These are phyloP conservation scores for Gastracanthus pulcherrimus DNA, from an alignment of 2,888 invertebrate genomes.

Conservation along the genomic window DNA sequence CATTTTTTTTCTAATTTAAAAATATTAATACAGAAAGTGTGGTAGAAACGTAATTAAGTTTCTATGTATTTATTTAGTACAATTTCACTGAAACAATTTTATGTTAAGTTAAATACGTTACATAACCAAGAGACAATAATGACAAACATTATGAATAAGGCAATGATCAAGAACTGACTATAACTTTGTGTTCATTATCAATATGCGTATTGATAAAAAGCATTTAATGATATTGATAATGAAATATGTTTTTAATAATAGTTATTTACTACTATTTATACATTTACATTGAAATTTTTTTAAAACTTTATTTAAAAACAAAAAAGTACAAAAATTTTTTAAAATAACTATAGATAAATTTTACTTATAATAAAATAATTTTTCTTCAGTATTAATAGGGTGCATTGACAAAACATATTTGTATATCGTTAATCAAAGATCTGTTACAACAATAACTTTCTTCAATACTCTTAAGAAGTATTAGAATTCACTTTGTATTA, in stretches of 20 bases:
- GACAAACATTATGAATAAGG: constrained; percentile 24
- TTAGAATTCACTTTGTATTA: constrained; percentile 16
- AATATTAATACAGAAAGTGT: constrained; percentile 13
- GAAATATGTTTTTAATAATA: constrained; percentile 46
- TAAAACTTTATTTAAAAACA: neutral
- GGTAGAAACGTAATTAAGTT: constrained; percentile 10
- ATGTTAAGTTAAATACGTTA: constrained; percentile 15
- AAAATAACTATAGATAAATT: constrained; percentile 16
- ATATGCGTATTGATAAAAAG: constrained; percentile 56
- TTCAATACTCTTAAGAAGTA: constrained; percentile 22
- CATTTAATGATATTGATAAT: constrained; percentile 54
- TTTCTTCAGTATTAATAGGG: constrained; percentile 50
- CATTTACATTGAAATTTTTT: neutral
- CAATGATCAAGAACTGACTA: constrained; percentile 50
- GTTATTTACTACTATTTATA: constrained; percentile 21
- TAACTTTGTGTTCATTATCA: constrained; percentile 56
- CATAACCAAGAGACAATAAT: constrained; percentile 31
- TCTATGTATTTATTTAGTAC: constrained; percentile 48
- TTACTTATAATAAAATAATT: constrained; percentile 23
- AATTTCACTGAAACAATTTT: constrained; percentile 30
- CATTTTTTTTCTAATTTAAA: constrained; percentile 7
- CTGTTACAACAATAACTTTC: constrained; percentile 38
- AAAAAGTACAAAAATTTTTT: neutral
- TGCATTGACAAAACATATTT: constrained; percentile 40
- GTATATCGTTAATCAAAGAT: constrained; percentile 42